These are phyloP conservation scores for Caenorhabditis auriculariae DNA, from an alignment of 2,888 invertebrate genomes.

Conservation along the genomic window DNA sequence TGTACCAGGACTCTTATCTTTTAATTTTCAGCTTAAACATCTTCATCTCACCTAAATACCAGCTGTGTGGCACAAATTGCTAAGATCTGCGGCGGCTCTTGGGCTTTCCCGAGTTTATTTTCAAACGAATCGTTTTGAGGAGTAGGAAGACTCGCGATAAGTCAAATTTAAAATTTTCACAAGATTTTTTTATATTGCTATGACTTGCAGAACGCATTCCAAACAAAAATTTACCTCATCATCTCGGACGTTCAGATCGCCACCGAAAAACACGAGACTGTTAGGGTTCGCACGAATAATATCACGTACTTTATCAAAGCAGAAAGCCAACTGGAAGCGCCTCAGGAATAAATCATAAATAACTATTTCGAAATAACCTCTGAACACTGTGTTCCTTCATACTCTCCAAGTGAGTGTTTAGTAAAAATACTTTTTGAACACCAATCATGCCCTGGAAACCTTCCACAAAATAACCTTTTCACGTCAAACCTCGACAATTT, in stretches of 20 bases:
- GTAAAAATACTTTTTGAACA: constrained; percentile 63
- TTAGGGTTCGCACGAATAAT: constrained; percentile 43
- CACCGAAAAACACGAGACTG: constrained; percentile 68
- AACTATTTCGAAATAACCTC: constrained; percentile 1
- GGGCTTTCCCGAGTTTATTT: no score
- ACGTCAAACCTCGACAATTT: constrained; percentile 66
- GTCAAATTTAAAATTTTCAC: no score
- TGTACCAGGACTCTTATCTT: no score
- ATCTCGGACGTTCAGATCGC: constrained; percentile 48
- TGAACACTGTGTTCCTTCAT: constrained; percentile 65
- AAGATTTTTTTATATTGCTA: no score
- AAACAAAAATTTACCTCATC: background rate
- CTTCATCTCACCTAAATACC: background rate
- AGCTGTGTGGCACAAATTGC: background rate
- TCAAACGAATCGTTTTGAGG: no score
- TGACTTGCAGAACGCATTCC: background rate
- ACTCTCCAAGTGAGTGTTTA: constrained; percentile 72
- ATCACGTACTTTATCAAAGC: constrained; percentile 39
- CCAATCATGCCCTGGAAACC: constrained; percentile 42
- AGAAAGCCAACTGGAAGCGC: constrained; percentile 33
- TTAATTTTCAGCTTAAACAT: background rate
- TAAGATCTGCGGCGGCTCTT: no score
- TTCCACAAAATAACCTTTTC: background rate
- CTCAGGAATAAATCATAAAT: constrained; percentile 2
- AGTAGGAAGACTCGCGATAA: background rate